These are phyloP conservation scores for Pyrocoelia pectoralis DNA, from an alignment of 2,888 invertebrate genomes.

Conservation along the genomic window DNA sequence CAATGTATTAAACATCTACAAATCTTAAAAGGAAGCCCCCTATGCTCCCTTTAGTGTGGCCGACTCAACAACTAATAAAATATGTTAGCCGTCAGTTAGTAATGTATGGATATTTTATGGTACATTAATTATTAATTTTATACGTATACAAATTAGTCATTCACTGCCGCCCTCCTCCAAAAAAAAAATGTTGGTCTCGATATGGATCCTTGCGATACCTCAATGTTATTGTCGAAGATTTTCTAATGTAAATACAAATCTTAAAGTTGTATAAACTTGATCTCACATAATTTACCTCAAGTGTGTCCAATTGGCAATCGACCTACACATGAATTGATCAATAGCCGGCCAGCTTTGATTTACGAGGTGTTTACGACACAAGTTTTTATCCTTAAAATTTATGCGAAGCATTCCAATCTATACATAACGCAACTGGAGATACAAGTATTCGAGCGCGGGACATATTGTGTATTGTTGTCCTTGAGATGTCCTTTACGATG, in stretches of 20 bases:
- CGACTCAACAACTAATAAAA: conserved; percentile 56
- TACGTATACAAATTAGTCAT: conserved; percentile 35
- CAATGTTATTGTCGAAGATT: neutral
- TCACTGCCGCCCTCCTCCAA: conserved; percentile 18
- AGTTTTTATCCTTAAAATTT: conserved; percentile 37
- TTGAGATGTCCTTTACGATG: conserved; percentile 22
- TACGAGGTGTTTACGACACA: conserved; percentile 48
- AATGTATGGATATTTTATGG: conserved; percentile 53
- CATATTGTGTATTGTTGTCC: conserved; percentile 29
- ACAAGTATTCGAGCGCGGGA: conserved; percentile 31
- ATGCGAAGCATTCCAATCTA: conserved; percentile 39
- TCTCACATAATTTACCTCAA: conserved; percentile 24
- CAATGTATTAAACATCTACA: conserved; percentile 58
- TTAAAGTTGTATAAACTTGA: conserved; percentile 10
- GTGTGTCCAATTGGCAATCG: conserved; percentile 37
- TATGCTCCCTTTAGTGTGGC: conserved; percentile 36
- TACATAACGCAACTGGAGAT: conserved; percentile 38
- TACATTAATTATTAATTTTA: conserved; percentile 58
- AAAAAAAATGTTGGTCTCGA: neutral
- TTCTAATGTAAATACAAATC: neutral
- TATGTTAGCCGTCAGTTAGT: conserved; percentile 54
- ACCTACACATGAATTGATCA: conserved; percentile 46
- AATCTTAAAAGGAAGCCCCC: conserved; percentile 48
- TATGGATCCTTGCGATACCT: neutral
- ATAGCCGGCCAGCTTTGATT: conserved; percentile 47